Conservation (phyloP, 1,140 invertebrate genomes). For the Plodia interpunctella region DNA sequence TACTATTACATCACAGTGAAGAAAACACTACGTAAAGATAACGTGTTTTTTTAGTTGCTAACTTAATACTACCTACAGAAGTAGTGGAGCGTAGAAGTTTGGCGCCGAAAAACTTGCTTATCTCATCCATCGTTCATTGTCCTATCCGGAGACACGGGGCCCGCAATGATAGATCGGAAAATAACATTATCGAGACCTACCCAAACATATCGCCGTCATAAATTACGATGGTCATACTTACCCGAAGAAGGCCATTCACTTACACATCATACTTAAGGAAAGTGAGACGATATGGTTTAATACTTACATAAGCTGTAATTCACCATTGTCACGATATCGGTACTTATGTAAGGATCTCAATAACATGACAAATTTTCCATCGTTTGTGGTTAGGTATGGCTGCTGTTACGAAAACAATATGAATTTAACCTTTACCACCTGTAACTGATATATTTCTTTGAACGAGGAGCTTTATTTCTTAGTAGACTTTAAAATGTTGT, state of each 20-base stretch:
- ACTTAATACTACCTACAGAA: background rate
- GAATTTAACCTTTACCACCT: too few species aligned
- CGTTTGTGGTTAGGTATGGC: too few species aligned
- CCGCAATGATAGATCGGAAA: slow-evolving; percentile 35
- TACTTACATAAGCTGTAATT: too few species aligned
- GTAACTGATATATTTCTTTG: too few species aligned
- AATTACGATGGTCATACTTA: background rate
- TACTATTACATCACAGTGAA: too few species aligned
- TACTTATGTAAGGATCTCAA: too few species aligned
- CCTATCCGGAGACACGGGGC: slow-evolving; percentile 4
- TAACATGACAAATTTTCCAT: too few species aligned
- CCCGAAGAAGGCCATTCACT: background rate
- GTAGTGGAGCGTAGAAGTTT: slow-evolving; percentile 10
- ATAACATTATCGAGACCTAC: slow-evolving; percentile 29
- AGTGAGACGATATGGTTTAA: too few species aligned
- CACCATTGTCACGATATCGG: too few species aligned
- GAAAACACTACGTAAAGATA: background rate
- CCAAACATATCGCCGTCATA: slow-evolving; percentile 13
- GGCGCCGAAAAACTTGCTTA: slow-evolving; percentile 31
- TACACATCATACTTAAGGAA: background rate
- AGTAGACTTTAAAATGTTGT: too few species aligned
- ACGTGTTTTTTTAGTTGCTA: background rate
- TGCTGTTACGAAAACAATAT: too few species aligned
- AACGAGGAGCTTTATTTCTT: too few species aligned
- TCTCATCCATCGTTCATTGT: slow-evolving; percentile 30